These are phyloP conservation scores for Lateolabrax maculatus DNA, from an alignment of 2,797 vertebrate species.

Conservation along the genomic window DNA sequence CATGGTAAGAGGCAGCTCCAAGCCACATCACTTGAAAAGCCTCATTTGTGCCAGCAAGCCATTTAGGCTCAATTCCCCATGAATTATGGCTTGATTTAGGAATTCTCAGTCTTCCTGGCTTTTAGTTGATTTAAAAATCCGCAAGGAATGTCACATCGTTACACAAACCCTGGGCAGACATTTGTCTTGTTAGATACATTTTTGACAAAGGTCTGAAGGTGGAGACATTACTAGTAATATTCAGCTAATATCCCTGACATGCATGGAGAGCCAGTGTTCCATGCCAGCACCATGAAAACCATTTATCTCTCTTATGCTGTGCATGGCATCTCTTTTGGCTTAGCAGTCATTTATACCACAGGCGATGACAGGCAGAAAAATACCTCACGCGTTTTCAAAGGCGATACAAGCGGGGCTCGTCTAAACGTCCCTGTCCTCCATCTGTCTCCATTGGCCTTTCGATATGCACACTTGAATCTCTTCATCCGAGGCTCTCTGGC, in stretches of 20 bases:
- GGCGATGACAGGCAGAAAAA: constrained; percentile 63
- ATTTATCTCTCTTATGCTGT: constrained; percentile 63
- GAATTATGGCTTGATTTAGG: constrained; percentile 52
- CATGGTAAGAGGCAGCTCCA: constrained; percentile 43
- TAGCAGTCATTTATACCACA: constrained; percentile 63
- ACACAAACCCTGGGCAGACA: not conserved
- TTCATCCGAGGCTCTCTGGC: constrained; percentile 63
- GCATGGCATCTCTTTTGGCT: constrained; percentile 56
- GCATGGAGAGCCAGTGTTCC: constrained; percentile 32
- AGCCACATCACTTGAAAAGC: constrained; percentile 62
- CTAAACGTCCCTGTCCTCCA: constrained; percentile 66
- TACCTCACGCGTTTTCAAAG: constrained; percentile 65
- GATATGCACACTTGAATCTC: constrained; percentile 65
- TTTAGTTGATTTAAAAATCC: constrained; percentile 45
- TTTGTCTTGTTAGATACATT: constrained; percentile 38
- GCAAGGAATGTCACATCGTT: constrained; percentile 7
- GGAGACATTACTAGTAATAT: constrained; percentile 25
- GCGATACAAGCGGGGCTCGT: constrained; percentile 56
- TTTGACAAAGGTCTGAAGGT: constrained; percentile 18
- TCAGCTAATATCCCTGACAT: constrained; percentile 46
- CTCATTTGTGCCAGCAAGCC: constrained; percentile 57
- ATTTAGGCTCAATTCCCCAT: constrained; percentile 56
- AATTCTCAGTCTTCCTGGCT: constrained; percentile 24
- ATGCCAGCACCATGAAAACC: constrained; percentile 53
- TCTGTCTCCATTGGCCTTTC: constrained; percentile 74